A percentile compares a stretch with the other conserved stretches of the same genome.
These are phyloP conservation scores for Zootoca vivipara DNA, from an alignment of 2,113 vertebrate species.

Conservation along the genomic window DNA sequence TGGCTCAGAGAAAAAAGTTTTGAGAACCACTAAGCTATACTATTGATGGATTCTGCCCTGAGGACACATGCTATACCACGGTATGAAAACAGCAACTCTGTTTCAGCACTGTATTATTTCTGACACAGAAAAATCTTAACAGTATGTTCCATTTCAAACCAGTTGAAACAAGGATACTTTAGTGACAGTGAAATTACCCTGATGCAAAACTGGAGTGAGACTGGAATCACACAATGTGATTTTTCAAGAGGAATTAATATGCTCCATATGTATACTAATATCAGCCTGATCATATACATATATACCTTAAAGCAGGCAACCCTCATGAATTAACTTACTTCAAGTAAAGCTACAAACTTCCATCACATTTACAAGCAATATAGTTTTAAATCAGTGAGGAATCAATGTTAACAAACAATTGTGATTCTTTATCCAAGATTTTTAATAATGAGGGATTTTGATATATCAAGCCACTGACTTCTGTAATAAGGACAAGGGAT, in stretches of 20 bases:
- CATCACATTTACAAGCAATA: neutral
- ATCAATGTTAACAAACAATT: neutral
- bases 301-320: neutral
- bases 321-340: neutral
- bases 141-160: neutral
- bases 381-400: neutral
- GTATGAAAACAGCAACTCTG: neutral
- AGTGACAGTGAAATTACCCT: neutral
- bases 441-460: too few species aligned
- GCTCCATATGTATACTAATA: neutral
- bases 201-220: neutral
- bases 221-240: neutral
- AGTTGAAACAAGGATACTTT: neutral
- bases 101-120: neutral
- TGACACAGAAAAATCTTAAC: neutral
- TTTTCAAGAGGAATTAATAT: neutral
- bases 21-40: neutral
- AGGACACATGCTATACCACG: neutral
- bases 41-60: neutral
- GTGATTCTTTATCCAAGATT: too few species aligned
- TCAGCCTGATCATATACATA: neutral
- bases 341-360: neutral
- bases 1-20: too few species aligned
- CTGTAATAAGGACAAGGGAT: too few species aligned
- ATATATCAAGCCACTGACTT: too few species aligned